phyloP scores from a whole-genome alignment of 2,888 invertebrate genomes.

The Calephelis perditalis region DNA sequence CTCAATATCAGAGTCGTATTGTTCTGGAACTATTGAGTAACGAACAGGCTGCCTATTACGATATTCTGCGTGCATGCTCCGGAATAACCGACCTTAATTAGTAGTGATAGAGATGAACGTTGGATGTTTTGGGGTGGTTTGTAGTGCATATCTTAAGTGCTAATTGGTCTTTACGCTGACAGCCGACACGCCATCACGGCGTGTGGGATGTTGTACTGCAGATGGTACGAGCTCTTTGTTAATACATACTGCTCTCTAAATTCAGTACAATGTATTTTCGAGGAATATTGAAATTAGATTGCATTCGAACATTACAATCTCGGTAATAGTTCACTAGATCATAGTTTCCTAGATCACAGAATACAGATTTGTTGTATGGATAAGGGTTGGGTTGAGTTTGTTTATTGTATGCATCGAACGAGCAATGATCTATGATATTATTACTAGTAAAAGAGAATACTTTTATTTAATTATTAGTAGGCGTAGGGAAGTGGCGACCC shows the following conservation, averaged over 20 bases:
- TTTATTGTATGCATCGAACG: too few relatives aligned
- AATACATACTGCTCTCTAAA: conserved; percentile 6
- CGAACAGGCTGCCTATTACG: conserved; percentile 15
- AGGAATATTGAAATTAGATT: conserved; percentile 3
- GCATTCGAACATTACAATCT: not conserved
- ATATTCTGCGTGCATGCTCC: not conserved
- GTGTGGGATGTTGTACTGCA: conserved; percentile 4
- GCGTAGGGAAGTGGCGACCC: too few relatives aligned
- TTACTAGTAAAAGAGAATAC: too few relatives aligned
- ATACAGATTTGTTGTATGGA: too few relatives aligned
- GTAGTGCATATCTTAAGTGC: conserved; percentile 19
- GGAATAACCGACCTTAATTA: conserved; percentile 5
- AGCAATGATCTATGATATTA: too few relatives aligned
- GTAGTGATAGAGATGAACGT: conserved; percentile 10
- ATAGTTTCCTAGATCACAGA: too few relatives aligned
- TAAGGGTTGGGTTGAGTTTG: too few relatives aligned
- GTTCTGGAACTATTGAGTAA: conserved; percentile 18
- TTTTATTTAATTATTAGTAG: too few relatives aligned
- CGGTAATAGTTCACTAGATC: too few relatives aligned
- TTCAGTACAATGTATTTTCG: conserved; percentile 4
- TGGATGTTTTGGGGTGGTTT: conserved; percentile 14
- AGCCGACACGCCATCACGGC: conserved; percentile 15
- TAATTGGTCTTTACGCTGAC: conserved; percentile 20
- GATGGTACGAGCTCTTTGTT: conserved; percentile 4
- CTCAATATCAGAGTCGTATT: conserved; percentile 24